A percentile compares a stretch with the other conserved stretches of the same genome.
phyloP scores from a whole-genome alignment of 2,113 vertebrate species.

The Leptobrachium leishanense region DNA sequence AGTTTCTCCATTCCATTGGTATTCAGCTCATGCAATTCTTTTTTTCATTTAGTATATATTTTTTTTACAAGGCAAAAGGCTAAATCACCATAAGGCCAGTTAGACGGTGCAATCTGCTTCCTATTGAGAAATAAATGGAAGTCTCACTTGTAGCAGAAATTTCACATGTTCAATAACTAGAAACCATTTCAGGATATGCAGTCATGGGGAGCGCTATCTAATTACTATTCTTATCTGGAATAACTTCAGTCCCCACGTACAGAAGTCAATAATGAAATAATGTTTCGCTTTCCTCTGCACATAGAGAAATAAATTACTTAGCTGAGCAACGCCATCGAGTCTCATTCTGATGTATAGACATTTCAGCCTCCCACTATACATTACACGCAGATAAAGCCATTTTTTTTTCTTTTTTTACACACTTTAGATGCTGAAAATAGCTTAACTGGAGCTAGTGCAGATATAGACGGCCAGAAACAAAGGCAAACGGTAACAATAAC shows the following conservation, averaged over 20 bases:
- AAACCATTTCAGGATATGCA: slow-evolving; percentile 33
- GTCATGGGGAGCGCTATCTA: slow-evolving; percentile 32
- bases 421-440: too few relatives aligned
- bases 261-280: slow-evolving; percentile 38
- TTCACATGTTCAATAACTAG: slow-evolving; percentile 38
- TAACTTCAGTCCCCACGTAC: slow-evolving; percentile 15
- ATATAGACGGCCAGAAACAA: too few relatives aligned
- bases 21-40: background rate
- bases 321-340: background rate
- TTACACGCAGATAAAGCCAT: background rate
- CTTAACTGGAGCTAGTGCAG: too few relatives aligned
- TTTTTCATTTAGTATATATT: background rate
- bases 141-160: slow-evolving; percentile 17
- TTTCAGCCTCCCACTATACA: background rate
- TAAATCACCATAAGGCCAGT: slow-evolving; percentile 20
- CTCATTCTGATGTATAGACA: slow-evolving; percentile 18
- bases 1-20: background rate
- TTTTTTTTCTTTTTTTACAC: too few relatives aligned
- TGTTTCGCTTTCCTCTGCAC: slow-evolving; percentile 19
- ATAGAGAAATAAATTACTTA: slow-evolving; percentile 24
- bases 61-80: background rate
- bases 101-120: slow-evolving; percentile 28
- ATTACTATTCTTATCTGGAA: slow-evolving; percentile 36
- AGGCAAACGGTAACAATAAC: too few relatives aligned
- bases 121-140: slow-evolving; percentile 39